Base-by-base conservation (phyloP, 2,888 invertebrate genomes). In the Gisinianus flammeolus region DNA sequence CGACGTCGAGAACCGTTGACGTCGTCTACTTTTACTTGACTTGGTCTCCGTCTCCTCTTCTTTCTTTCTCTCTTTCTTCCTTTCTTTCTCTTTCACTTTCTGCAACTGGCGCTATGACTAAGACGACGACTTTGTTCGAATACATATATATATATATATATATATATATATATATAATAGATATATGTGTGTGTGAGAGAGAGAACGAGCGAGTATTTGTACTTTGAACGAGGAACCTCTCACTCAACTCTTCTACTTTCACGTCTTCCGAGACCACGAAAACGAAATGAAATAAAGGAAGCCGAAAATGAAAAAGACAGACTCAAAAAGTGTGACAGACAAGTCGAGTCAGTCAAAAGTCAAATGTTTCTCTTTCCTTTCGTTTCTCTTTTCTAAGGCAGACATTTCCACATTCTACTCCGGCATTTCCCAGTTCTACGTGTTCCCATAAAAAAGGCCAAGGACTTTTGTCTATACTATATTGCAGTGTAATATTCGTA, bases 311-410 rank as follows among this genome's bases (percentile, higher is more conserved):
- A 71, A 71, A 68, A 54, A 71, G 71, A 71, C 71, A 56, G 28
- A 30, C 30, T 71, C 54, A 71, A 71, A 69, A 71, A 52, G 28
- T 30, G 54, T 71, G 71, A 71, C 71, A 71, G 71, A 71, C 71
- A 56, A 71, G 70, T 70, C 28, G 52, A 70, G 71, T 71, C 71
- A 71, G 56, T 71, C 56, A 56, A 56, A 71, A 71, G 71, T 71
- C 71, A 71, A 71, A 71, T 56, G 71, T 71, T 71, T 30, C 71
- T 71, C 56, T 71, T 71, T 69, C 24, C 22, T 58, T 24, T n/a
- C 58, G 22, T n/a, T n/a, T n/a, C 44, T 44, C 44, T 58, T 24
- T 58, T 24, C 22, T n/a, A 58, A 58, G 58, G 4, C 10, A 8
- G 8, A n/a, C 58, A 44, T 35, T 35, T 35, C 6, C 44, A 44